phyloP scores from a whole-genome alignment of 1,140 invertebrate species.

The Calephelis virginiensis region DNA sequence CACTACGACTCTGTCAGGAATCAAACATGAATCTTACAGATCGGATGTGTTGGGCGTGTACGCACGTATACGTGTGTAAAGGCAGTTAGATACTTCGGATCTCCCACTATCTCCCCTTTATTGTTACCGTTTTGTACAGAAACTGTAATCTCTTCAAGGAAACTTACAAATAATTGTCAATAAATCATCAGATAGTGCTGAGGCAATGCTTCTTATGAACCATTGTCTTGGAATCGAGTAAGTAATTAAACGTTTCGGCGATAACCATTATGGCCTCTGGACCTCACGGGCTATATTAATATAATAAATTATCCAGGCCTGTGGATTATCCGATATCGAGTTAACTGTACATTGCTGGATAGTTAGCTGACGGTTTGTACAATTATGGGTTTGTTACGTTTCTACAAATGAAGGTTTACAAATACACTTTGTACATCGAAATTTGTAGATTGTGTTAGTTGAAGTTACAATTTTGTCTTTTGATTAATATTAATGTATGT shows the following conservation, averaged over 20 bases:
- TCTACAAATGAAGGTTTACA: not conserved
- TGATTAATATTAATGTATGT: too few relatives aligned
- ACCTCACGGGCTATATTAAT: conserved; percentile 57
- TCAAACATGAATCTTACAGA: too few relatives aligned
- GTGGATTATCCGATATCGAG: conserved; percentile 45
- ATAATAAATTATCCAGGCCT: conserved; percentile 58
- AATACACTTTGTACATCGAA: too few relatives aligned
- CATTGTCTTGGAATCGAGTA: conserved; percentile 55
- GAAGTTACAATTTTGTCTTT: too few relatives aligned
- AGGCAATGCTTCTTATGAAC: conserved; percentile 60
- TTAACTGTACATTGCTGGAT: conserved; percentile 36
- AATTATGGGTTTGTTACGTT: too few relatives aligned
- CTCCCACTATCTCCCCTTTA: conserved; percentile 14
- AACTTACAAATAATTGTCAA: conserved; percentile 39
- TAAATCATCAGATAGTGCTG: conserved; percentile 59
- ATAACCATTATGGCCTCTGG: conserved; percentile 55
- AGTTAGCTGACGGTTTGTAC: too few relatives aligned
- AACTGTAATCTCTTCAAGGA: conserved; percentile 43
- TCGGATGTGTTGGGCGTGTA: too few relatives aligned
- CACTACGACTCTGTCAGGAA: too few relatives aligned
- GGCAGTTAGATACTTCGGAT: not conserved
- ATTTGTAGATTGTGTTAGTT: too few relatives aligned
- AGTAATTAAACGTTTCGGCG: conserved; percentile 55
- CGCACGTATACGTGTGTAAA: too few relatives aligned
- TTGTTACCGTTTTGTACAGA: conserved; percentile 11